These are phyloP conservation scores for Sylvilagus floridanus DNA, from an alignment of 2,797 vertebrate genomes.

Conservation along the genomic window DNA sequence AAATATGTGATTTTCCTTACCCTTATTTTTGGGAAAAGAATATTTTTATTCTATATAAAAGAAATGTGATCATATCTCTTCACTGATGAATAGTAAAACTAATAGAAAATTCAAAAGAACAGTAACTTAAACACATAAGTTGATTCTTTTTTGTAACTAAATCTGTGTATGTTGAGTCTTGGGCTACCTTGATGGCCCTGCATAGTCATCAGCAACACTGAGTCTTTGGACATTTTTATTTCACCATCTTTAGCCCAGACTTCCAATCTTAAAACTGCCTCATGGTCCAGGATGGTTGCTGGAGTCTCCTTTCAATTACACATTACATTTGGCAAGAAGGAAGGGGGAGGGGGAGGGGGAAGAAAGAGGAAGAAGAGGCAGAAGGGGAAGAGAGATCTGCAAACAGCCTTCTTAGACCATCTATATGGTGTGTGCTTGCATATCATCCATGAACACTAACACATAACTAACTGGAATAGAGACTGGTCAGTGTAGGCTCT, in stretches of 20 bases:
- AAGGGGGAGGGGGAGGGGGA: too few relatives aligned
- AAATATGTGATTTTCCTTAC: slow-evolving; percentile 55
- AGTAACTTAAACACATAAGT: neutral
- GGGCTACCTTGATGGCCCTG: neutral
- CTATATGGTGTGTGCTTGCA: neutral
- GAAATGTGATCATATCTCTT: slow-evolving; percentile 3
- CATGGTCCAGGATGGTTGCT: neutral
- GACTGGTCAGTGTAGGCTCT: neutral
- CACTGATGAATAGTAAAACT: slow-evolving; percentile 28
- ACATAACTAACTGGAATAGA: neutral
- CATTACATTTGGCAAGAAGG: neutral
- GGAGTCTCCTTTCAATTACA: neutral
- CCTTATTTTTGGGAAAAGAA: slow-evolving; percentile 42
- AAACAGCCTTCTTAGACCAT: neutral
- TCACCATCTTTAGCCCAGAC: neutral
- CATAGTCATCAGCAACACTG: neutral
- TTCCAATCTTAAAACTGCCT: neutral
- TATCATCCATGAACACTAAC: neutral
- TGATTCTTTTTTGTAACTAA: slow-evolving; percentile 27
- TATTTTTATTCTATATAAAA: slow-evolving; percentile 1
- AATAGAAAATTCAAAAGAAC: slow-evolving; percentile 44
- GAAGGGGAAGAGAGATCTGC: neutral
- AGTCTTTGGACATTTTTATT: slow-evolving; percentile 43
- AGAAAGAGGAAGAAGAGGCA: neutral
- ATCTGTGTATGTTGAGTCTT: neutral